These are phyloP conservation scores for Drosophila ohnishii DNA, from an alignment of 1,140 invertebrate species.

Conservation along the genomic window DNA sequence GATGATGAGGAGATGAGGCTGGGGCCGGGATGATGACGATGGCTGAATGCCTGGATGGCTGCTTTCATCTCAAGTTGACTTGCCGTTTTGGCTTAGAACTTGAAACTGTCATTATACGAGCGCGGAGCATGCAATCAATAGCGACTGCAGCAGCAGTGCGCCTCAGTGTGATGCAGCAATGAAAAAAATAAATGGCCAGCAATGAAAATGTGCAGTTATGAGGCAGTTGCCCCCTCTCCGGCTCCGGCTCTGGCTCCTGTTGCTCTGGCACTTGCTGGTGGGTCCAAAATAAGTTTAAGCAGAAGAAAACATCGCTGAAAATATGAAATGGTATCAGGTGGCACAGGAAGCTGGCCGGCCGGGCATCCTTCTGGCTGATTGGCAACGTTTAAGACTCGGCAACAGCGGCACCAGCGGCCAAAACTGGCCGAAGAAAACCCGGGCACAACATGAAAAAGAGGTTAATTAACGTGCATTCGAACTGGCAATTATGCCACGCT, in stretches of 20 bases:
- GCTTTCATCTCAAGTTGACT: constrained; percentile 54
- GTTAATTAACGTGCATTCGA: constrained; percentile 82
- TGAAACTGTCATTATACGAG: constrained; percentile 80
- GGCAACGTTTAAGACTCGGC: constrained; percentile 67
- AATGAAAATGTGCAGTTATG: constrained; percentile 78
- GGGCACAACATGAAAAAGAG: constrained; percentile 73
- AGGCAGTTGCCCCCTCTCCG: constrained; percentile 19
- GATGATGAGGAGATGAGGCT: constrained; percentile 66
- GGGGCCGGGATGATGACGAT: constrained; percentile 30
- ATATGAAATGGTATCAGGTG: constrained; percentile 77
- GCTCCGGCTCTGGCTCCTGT: constrained; percentile 11
- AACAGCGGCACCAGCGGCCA: constrained; percentile 31
- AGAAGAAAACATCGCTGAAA: constrained; percentile 20
- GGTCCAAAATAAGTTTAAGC: constrained; percentile 20
- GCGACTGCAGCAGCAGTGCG: constrained; percentile 29
- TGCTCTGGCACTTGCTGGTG: constrained; percentile 30
- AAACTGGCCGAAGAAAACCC: constrained; percentile 47
- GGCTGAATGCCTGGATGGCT: constrained; percentile 36
- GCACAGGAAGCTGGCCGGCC: constrained; percentile 48
- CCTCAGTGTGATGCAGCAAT: constrained; percentile 51
- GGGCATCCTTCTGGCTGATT: constrained; percentile 62
- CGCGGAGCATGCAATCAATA: constrained; percentile 79
- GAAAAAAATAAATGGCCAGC: constrained; percentile 78
- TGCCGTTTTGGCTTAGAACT: constrained; percentile 80
- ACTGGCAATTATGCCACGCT: constrained; percentile 79